Conservation (phyloP, 2,888 invertebrate genomes). For the Drosophila multiciliata region DNA sequence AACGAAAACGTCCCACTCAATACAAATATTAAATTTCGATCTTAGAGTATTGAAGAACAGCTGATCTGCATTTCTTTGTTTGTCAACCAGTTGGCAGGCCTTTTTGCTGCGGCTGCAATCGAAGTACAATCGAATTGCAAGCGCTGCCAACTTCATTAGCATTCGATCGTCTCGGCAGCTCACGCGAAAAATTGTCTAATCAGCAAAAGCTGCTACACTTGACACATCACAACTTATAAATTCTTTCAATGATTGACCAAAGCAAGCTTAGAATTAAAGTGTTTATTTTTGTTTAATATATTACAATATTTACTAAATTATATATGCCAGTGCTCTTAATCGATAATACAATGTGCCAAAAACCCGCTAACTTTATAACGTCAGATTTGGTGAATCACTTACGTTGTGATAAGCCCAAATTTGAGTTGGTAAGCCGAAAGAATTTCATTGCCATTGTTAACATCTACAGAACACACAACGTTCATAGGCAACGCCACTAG, state of each 20-base stretch:
- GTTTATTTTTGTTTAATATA: not conserved
- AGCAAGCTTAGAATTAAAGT: conserved; percentile 1
- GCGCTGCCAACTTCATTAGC: not conserved
- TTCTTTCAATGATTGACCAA: not conserved
- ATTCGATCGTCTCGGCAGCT: not conserved
- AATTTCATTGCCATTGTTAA: not conserved
- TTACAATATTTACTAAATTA: conserved; percentile 35
- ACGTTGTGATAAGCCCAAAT: conserved; percentile 11
- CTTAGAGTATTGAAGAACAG: not conserved
- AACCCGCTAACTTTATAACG: conserved; percentile 39
- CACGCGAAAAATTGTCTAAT: not conserved
- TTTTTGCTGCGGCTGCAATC: not conserved
- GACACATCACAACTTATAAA: not conserved
- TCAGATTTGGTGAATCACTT: conserved; percentile 54
- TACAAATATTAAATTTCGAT: not conserved
- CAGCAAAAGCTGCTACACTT: not conserved
- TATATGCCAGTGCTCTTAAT: not conserved
- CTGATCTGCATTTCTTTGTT: not conserved
- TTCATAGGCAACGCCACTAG: not conserved
- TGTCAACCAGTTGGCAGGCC: not conserved
- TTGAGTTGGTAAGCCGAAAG: conserved; percentile 17
- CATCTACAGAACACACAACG: not conserved
- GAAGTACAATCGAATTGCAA: not conserved
- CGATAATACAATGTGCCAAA: conserved; percentile 50
- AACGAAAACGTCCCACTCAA: not conserved